Conservation (phyloP, 2,797 vertebrate genomes). For the Selene dorsalis region DNA sequence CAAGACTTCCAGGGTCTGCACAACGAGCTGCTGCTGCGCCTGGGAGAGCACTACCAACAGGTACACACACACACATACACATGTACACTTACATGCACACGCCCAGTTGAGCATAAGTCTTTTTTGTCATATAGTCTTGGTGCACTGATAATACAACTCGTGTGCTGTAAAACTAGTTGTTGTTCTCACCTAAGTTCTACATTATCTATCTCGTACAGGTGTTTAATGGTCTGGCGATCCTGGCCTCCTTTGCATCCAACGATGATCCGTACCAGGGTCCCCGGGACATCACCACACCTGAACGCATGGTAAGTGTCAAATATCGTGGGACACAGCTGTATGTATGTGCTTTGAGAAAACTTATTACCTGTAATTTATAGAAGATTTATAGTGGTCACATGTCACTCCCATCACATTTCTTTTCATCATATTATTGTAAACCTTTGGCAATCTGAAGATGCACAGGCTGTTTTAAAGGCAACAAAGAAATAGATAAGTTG, state of each 20-base stretch:
- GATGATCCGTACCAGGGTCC: slow-evolving; percentile 95
- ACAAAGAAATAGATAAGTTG: neutral
- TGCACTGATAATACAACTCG: neutral
- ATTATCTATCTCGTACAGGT: slow-evolving; percentile 61
- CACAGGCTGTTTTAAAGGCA: neutral
- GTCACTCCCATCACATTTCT: neutral
- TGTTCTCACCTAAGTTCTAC: neutral
- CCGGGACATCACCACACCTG: slow-evolving; percentile 90
- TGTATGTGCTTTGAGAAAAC: neutral
- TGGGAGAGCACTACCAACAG: slow-evolving; percentile 97
- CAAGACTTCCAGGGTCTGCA: slow-evolving; percentile 99
- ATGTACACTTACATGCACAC: too few relatives aligned
- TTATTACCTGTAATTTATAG: too few relatives aligned
- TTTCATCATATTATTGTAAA: neutral
- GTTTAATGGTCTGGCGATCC: slow-evolving; percentile 95
- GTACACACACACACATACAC: slow-evolving; percentile 62
- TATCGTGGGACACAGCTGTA: neutral
- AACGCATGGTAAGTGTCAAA: slow-evolving; percentile 87
- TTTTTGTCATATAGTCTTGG: too few relatives aligned
- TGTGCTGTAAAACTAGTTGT: too few relatives aligned
- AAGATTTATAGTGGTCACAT: neutral
- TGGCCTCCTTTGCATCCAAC: slow-evolving; percentile 94
- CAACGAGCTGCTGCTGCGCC: slow-evolving; percentile 93
- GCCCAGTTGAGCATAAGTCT: too few relatives aligned
- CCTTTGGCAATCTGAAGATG: neutral